These are phyloP conservation scores for Zeugodacus cucurbitae DNA, from an alignment of 1,140 invertebrate species.

Conservation along the genomic window DNA sequence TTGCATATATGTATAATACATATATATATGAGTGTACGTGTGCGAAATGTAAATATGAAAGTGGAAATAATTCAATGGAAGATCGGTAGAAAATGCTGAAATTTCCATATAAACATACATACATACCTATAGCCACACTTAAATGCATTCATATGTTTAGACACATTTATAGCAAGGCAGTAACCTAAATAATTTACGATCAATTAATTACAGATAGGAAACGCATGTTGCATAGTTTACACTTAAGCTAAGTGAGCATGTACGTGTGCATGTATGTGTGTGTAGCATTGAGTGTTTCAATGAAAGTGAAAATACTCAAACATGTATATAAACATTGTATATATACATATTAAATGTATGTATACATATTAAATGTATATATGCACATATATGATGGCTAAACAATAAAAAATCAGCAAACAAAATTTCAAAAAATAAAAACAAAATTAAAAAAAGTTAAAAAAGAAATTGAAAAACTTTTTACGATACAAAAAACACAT, in stretches of 20 bases:
- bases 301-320: neutral
- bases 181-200: conserved; percentile 9
- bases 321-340: no score
- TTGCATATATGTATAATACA: no score
- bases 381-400: neutral
- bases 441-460: neutral
- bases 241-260: neutral
- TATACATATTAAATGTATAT: neutral
- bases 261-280: neutral
- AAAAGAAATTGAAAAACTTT: neutral
- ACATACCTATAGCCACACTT: neutral
- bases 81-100: no score
- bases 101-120: neutral
- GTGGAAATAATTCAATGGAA: no score
- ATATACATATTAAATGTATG: neutral
- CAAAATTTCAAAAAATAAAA: no score
- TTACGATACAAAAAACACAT: no score
- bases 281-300: neutral
- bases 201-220: neutral
- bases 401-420: neutral
- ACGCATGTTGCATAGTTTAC: neutral
- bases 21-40: no score
- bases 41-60: no score
- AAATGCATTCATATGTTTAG: neutral
- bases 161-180: neutral